Evolutionary conservation across 2,797 vertebrate genomes (phyloP).

Genomic region (Echiichthys vipera): DNA sequence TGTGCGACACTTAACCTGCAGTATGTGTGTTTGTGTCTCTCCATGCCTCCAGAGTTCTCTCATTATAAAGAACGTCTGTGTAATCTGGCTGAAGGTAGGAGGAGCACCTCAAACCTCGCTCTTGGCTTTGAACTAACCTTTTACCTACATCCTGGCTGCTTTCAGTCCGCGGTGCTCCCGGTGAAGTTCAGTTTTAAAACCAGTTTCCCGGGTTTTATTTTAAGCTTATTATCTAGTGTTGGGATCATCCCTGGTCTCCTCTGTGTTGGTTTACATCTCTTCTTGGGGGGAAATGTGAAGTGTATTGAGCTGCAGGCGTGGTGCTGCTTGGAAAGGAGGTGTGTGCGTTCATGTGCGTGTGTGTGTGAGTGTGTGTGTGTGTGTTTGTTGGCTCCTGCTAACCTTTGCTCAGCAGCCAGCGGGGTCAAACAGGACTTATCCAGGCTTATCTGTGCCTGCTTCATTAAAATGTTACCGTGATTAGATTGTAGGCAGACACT

Average conservation of each 20-base stretch:
- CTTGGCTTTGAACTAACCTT: background rate
- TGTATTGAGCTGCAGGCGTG: background rate
- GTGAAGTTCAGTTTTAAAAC: background rate
- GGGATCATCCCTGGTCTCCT: background rate
- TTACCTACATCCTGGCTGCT: background rate
- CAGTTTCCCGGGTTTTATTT: background rate
- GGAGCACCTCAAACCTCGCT: background rate
- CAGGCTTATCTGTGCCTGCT: constrained; percentile 30
- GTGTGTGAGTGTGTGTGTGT: background rate
- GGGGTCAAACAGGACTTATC: constrained; percentile 9
- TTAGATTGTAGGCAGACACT: constrained; percentile 44
- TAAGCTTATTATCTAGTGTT: background rate
- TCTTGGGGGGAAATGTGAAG: background rate
- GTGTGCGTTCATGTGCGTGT: constrained; percentile 2
- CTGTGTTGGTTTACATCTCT: background rate
- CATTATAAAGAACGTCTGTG: constrained; percentile 18
- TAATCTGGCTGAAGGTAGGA: constrained; percentile 8
- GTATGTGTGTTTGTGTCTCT: constrained; percentile 25
- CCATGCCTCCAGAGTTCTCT: constrained; percentile 38
- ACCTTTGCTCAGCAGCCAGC: constrained; percentile 55
- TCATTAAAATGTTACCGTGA: constrained; percentile 36
- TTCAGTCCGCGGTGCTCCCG: background rate
- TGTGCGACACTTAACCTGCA: background rate
- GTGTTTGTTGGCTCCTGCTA: constrained; percentile 15
- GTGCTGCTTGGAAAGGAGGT: background rate